A percentile compares a stretch with the other conserved stretches of the same genome.
Evolutionary conservation across 1,140 invertebrate species (phyloP).

Genomic region (Onthophagus taurus): DNA sequence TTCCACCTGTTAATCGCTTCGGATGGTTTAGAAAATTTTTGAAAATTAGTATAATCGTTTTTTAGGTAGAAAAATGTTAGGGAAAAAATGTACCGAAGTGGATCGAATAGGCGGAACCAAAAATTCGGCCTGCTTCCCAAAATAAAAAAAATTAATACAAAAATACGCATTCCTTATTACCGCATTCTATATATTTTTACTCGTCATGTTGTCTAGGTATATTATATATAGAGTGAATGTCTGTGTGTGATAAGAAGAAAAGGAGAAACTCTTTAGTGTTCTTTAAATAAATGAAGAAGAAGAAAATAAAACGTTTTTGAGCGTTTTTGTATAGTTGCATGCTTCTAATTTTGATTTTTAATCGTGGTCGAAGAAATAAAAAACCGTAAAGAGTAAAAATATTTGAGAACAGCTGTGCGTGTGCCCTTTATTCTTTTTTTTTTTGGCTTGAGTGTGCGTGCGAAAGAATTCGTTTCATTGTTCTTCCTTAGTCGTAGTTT

Average conservation of each 20-base stretch:
- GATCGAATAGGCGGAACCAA: background rate
- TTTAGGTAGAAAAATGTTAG: too few species aligned
- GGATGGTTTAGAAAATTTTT: too few species aligned
- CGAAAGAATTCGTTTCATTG: conserved; percentile 10
- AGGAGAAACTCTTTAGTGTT: conserved; percentile 31
- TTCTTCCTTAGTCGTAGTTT: conserved; percentile 24
- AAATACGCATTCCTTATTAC: conserved; percentile 33
- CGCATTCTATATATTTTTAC: conserved; percentile 34
- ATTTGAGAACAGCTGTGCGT: conserved; percentile 13
- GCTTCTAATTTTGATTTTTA: conserved; percentile 27
- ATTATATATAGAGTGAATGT: conserved; percentile 21
- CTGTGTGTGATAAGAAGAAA: conserved; percentile 16
- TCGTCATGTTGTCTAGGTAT: conserved; percentile 14
- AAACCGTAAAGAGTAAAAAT: too few species aligned
- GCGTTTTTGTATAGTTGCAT: conserved; percentile 36
- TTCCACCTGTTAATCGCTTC: too few species aligned
- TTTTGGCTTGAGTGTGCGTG: conserved; percentile 15
- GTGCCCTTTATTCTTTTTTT: conserved; percentile 15
- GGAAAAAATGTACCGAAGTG: too few species aligned
- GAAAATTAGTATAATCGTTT: too few species aligned
- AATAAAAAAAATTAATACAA: too few species aligned
- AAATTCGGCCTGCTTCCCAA: conserved; percentile 13
- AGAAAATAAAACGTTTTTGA: too few species aligned
- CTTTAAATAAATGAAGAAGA: conserved; percentile 23
- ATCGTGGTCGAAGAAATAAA: too few species aligned